Evolutionary conservation across 2,888 invertebrate genomes (phyloP).

Genomic region (Cataglyphis rosenhaueri): DNA sequence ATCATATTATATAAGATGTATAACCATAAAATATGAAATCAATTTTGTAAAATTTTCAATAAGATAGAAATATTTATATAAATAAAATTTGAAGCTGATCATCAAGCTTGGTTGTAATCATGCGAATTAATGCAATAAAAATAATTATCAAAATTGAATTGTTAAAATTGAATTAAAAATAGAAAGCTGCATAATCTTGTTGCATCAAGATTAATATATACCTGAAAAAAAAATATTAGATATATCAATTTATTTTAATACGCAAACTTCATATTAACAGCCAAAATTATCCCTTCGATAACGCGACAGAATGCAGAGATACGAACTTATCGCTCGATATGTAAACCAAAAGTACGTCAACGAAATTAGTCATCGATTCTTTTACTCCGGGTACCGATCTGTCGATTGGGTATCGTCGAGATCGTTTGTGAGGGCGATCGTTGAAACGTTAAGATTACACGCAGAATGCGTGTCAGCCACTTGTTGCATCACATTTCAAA

Average conservation of each 20-base stretch:
- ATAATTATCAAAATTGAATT: not conserved
- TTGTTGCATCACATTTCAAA: constrained; percentile 61
- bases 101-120: not conserved
- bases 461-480: constrained; percentile 61
- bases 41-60: not conserved
- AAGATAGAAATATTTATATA: not conserved
- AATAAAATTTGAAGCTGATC: not conserved
- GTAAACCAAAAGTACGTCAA: not conserved
- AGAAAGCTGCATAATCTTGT: not conserved
- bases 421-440: constrained; percentile 16
- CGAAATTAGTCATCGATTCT: constrained; percentile 40
- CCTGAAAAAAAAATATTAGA: not conserved
- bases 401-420: constrained; percentile 2
- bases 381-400: not conserved
- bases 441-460: constrained; percentile 27
- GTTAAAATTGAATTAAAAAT: too few species aligned
- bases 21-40: not conserved
- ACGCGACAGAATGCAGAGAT: not conserved
- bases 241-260: not conserved
- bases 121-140: not conserved
- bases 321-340: constrained; percentile 2
- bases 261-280: not conserved
- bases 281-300: not conserved
- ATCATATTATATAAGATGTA: not conserved
- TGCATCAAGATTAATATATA: not conserved